These are phyloP conservation scores for Poeciliopsis infans DNA, from an alignment of 2,797 vertebrate genomes.

Conservation along the genomic window DNA sequence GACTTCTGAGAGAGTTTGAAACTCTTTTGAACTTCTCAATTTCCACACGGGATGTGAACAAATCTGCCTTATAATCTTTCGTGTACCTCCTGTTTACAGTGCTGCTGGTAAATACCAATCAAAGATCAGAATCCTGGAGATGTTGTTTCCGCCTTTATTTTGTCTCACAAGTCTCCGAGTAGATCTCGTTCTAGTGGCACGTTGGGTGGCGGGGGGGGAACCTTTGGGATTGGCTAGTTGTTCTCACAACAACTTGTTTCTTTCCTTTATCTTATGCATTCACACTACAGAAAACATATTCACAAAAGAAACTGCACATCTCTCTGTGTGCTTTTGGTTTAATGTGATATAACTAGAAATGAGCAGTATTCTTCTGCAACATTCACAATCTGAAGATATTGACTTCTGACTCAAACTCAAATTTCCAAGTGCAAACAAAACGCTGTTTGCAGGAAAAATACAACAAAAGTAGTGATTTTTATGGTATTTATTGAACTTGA, in stretches of 20 bases:
- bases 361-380: neutral
- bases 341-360: neutral
- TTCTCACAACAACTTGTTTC: neutral
- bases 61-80: neutral
- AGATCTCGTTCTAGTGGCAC: neutral
- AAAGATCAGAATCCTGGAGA: neutral
- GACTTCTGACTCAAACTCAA: neutral
- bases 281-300: neutral
- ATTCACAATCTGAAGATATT: neutral
- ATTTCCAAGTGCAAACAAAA: neutral
- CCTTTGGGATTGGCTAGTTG: neutral
- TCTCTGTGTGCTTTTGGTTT: neutral
- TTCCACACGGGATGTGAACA: neutral
- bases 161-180: neutral
- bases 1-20: neutral
- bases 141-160: neutral
- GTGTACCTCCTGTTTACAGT: neutral
- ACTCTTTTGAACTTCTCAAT: neutral
- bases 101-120: neutral
- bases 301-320: neutral
- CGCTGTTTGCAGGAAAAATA: neutral
- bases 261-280: neutral
- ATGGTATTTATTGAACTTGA: too few relatives aligned
- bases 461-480: neutral
- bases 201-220: neutral